Percentiles rank a stretch among this genome's conserved stretches.
These are phyloP conservation scores for Agrilus biguttatus DNA, from an alignment of 2,888 invertebrate genomes.

Conservation along the genomic window DNA sequence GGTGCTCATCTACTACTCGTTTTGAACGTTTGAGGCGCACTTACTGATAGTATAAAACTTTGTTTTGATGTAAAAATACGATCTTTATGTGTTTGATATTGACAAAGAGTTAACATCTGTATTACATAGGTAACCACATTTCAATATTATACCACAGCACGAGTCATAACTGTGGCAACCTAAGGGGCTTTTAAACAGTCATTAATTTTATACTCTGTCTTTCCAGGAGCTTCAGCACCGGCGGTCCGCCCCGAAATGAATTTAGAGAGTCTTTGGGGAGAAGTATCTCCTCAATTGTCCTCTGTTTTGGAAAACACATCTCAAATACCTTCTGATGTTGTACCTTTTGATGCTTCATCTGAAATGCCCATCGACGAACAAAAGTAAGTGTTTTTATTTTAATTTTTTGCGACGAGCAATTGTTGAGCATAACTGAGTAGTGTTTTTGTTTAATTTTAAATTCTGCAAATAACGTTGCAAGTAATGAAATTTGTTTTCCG, in stretches of 20 bases:
- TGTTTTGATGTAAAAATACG: no score
- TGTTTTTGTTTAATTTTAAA: no score
- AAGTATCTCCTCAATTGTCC: slow-evolving; percentile 31
- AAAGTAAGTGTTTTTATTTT: slow-evolving; percentile 52
- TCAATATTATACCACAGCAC: no score
- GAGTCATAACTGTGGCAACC: slow-evolving; percentile 5
- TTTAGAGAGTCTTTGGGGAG: slow-evolving; percentile 48
- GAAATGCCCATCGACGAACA: slow-evolving; percentile 78
- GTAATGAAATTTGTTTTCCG: no score
- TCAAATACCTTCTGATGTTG: slow-evolving; percentile 44
- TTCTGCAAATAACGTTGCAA: no score
- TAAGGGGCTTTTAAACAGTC: slow-evolving; percentile 5
- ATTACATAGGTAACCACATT: no score
- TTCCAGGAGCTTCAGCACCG: neutral
- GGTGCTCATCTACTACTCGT: no score
- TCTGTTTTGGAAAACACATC: slow-evolving; percentile 32
- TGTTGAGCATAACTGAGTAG: no score
- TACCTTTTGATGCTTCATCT: slow-evolving; percentile 77
- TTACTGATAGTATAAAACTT: no score
- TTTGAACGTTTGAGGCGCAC: no score
- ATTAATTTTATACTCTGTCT: slow-evolving; percentile 7
- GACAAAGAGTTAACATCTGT: no score
- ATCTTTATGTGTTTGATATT: no score
- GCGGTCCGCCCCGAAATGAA: slow-evolving; percentile 5
- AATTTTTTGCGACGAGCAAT: neutral